Evolutionary conservation across 1,140 invertebrate genomes (phyloP).

Genomic region (Lycorma delicatula): DNA sequence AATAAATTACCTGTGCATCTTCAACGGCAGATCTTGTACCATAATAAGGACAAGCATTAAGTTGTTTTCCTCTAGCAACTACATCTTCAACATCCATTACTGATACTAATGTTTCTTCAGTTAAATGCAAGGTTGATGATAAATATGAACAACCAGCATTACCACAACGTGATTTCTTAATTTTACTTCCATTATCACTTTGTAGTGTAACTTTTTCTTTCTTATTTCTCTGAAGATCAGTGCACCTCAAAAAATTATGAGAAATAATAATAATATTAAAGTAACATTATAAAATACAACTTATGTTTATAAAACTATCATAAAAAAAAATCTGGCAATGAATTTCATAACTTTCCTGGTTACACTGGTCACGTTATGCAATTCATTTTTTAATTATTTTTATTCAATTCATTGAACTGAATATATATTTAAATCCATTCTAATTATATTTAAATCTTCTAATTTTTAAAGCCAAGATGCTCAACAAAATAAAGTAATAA

Average conservation of each 20-base stretch:
- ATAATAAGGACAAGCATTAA: slow-evolving; percentile 87
- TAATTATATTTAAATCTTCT: no score
- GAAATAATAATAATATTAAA: no score
- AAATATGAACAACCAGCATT: slow-evolving; percentile 55
- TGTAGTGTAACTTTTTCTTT: slow-evolving; percentile 45
- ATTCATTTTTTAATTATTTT: no score
- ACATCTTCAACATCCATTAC: slow-evolving; percentile 87
- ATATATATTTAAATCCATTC: no score
- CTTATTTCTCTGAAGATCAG: slow-evolving; percentile 76
- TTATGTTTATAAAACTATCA: no score
- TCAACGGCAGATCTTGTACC: slow-evolving; percentile 66
- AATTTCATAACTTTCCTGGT: no score
- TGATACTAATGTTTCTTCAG: slow-evolving; percentile 55
- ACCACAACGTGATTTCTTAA: slow-evolving; percentile 49
- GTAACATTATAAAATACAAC: no score
- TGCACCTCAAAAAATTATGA: slow-evolving; percentile 57
- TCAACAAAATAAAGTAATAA: no score
- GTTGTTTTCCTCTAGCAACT: slow-evolving; percentile 53
- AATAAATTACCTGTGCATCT: slow-evolving; percentile 62
- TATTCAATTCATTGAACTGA: no score
- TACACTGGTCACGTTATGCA: no score
- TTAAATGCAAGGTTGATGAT: slow-evolving; percentile 44
- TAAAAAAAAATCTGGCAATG: no score
- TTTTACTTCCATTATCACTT: slow-evolving; percentile 49
- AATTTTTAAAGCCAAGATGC: no score